Evolutionary conservation across 2,797 vertebrate genomes (phyloP), one percentile per base, ranked within the genome.

Genomic region (Malurus leucopterus): DNA sequence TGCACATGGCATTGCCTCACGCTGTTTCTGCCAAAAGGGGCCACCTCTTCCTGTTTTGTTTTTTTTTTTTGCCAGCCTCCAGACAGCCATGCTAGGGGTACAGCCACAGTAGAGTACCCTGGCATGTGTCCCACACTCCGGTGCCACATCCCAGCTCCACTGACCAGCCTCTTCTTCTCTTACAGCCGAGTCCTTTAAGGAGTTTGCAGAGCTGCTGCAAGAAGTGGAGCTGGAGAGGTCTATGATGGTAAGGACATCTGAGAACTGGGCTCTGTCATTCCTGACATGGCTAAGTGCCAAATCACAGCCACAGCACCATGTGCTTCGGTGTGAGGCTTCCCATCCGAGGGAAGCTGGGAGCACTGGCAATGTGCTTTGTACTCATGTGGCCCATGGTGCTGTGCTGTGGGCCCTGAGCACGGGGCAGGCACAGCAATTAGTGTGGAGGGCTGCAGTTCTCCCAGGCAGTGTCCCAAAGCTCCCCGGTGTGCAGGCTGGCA

Each of bases 151-250:
- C 62, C 30, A n/a, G 58, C 38, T 34, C 54, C 13, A 3, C 71
- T 92, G 68, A 94, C 34, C 68, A 68, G 10, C 29, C 71, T 91
- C 75, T 87, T 87, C 44, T 77, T 92, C n/a, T 93, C 76, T 79
- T 89, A 18, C 94, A 99, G 99, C 99, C 2, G 98, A 99, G 95
- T 99, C 99, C 34, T 99, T 99, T 93, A 98, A 98, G 93, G 99
- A 99, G 96, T 99, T 99, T 29, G 98, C 99, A 1, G 98, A 98
- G 83, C 97, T 99, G 69, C 97, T 99, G 69, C 99, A 99, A 6
- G 99, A 99, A 96, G 98, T 98, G 79, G 99, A 99, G 95, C 97
- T 98, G 8, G 99, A 99, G 96, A 98, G 99, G 95, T 99, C 99
- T 96, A 99, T 99, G 98, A 97, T 99, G 99, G 99, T 99, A 97